Evolutionary conservation across 2,797 vertebrate species (phyloP).

Genomic region (Otolemur crassicaudatus): DNA sequence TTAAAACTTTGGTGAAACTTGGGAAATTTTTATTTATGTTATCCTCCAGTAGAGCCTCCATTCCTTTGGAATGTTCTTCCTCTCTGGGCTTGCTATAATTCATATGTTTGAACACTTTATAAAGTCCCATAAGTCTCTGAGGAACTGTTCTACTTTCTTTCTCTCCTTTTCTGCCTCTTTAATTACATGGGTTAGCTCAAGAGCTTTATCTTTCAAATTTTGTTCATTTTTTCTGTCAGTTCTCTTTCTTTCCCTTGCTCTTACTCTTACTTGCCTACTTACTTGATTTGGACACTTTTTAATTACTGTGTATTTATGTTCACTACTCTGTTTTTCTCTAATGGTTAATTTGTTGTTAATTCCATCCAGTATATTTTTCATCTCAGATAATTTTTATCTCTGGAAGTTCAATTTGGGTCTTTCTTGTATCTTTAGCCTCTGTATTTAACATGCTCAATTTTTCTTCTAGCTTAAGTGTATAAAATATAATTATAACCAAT

Average conservation of each 20-base stretch:
- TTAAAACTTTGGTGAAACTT: no score
- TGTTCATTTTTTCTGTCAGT: not conserved
- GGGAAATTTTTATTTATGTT: no score
- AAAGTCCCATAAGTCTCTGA: no score
- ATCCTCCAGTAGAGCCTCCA: no score
- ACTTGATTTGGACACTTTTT: not conserved
- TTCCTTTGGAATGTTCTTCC: no score
- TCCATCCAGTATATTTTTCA: not conserved
- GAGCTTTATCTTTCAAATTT: not conserved
- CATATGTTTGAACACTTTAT: no score
- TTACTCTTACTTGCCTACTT: not conserved
- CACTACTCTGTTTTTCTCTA: not conserved
- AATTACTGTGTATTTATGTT: not conserved
- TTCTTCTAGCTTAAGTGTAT: not conserved
- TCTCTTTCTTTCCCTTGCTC: not conserved
- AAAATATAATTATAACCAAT: not conserved
- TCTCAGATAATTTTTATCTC: not conserved
- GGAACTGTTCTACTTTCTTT: no score
- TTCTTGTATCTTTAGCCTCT: not conserved
- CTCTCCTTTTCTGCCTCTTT: not conserved
- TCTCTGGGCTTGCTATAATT: no score
- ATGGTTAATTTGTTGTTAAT: not conserved
- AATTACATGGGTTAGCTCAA: no score
- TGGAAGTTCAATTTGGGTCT: not conserved
- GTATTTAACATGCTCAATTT: not conserved